Evolutionary conservation across 2,797 vertebrate genomes (phyloP).

Genomic region (Amphiprion clarkii): DNA sequence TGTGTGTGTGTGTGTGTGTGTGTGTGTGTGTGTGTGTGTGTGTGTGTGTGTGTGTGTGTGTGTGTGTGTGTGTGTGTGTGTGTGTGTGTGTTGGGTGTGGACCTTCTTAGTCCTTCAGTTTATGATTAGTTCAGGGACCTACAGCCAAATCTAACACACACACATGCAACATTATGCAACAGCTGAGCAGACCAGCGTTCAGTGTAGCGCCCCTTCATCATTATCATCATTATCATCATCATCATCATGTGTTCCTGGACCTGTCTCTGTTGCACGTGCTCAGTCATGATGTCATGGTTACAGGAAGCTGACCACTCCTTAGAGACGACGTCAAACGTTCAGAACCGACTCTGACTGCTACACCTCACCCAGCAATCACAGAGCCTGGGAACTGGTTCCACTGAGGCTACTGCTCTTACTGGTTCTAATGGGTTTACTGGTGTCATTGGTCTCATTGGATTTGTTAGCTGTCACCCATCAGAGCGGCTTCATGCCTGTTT

Average conservation of each 20-base stretch:
- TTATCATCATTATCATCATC: slow-evolving; percentile 6
- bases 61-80: slow-evolving; percentile 20
- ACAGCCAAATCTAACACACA: slow-evolving; percentile 35
- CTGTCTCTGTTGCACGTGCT: slow-evolving; percentile 47
- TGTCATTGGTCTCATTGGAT: not conserved
- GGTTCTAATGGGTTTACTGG: not conserved
- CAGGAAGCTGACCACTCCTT: slow-evolving; percentile 63
- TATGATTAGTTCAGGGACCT: slow-evolving; percentile 44
- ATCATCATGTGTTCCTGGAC: slow-evolving; percentile 41
- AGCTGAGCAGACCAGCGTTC: slow-evolving; percentile 13
- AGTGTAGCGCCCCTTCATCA: slow-evolving; percentile 2
- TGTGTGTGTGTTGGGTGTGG: slow-evolving; percentile 50
- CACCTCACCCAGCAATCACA: slow-evolving; percentile 26
- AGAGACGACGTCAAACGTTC: slow-evolving; percentile 31
- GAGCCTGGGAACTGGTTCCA: slow-evolving; percentile 7
- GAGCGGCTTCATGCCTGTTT: too few relatives aligned
- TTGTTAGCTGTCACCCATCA: too few relatives aligned
- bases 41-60: slow-evolving; percentile 43
- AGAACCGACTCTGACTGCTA: not conserved
- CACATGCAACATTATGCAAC: slow-evolving; percentile 49
- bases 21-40: slow-evolving; percentile 23
- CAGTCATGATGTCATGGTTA: slow-evolving; percentile 59
- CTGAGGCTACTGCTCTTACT: not conserved
- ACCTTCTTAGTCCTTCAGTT: slow-evolving; percentile 38
- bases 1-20: slow-evolving; percentile 44